Evolutionary conservation across 2,888 invertebrate species (phyloP), one percentile per base, ranked within the genome.

Genomic region (Zaprionus lineosus): DNA sequence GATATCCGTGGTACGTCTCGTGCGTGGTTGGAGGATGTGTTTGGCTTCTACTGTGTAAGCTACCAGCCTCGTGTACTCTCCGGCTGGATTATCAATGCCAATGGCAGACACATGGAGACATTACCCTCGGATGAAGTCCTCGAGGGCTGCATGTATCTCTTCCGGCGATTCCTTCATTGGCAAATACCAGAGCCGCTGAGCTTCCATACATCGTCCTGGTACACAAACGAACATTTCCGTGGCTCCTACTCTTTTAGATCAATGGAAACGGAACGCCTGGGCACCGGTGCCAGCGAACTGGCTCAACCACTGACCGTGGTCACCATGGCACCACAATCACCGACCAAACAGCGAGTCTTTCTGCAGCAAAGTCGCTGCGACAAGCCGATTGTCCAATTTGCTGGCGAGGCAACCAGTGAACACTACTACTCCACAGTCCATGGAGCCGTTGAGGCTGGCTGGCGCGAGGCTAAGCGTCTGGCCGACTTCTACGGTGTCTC

Each of bases 391-490:
- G 90, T 94, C 1, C 92, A 93, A 56, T 94, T 94, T 76, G 94
- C 93, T 2, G 94, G 94, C 0, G 94, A 94, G 87, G 94, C 94
- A 0, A 93, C 93, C 0, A 93, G 94, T 6, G 91, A 92, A 47
- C 92, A 92, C 73, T 92, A 92, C 75, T 94, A 92, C 81, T 92
- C 92, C 0, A 93, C 94, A 0, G 94, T 93, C 0, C 94, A 95
- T 79, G 95, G 95, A 0, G 95, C 95, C 0, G 89, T 94, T 0
- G 94, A 94, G 79, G 91, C 93, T 2, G 95, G 95, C 0, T 92
- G 92, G 86, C 91, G 95, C 28, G 95, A 95, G 85, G 95, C 95
- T 0, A 90, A 93, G 3, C 90, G 94, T 63, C 82, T 94, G 24
- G 88, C 84, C 0, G 84, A 86, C 16, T 89, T 87, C 47, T 88